Evolutionary conservation across 2,797 vertebrate species (phyloP), one percentile per base, ranked within the genome.

Genomic region (Cichlasoma orientale): DNA sequence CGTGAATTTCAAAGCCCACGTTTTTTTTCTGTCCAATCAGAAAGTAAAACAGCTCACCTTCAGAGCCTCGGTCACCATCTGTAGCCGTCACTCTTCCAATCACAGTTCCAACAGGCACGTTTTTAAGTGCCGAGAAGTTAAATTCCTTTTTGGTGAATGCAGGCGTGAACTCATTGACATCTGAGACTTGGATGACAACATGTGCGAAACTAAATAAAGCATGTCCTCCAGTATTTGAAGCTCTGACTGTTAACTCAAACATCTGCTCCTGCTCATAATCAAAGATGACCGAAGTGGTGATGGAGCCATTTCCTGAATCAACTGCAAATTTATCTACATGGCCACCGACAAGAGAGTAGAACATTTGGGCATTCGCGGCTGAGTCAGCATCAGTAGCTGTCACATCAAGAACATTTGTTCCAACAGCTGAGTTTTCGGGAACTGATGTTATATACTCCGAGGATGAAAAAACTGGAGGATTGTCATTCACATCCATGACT

Each of bases 401-500:
- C 44, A 94, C 58, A 73, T 79, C 79, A 4, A 95, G 54, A 72
- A 96, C 89, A 55, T 54, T 75, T 54, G 83, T 93, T 70, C 94
- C 95, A 72, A 87, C 85, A 6, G 77, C 78, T 31, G 90, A 89
- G 82, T 96, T 96, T 90, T 96, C 96, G 21, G 79, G 58, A 36
- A 96, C 77, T 74, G 87, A 89, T 6, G 54, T 72, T 2, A 44
- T 74, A 66, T 92, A 96, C 59, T 94, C 83, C 5, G 78, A 84
- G 18, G 78, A 88, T 21, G 83, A 79, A 85, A 96, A 96, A 9
- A 93, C 63, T 8, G 96, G 95, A 50, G 91, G 90, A 82, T 95
- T 96, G 86, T 96, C 95, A 72, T 96, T 95, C 47, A 95, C 90
- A 87, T 96, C 95, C 63, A 82, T 84, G 53, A 96, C 89, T 76